Percentiles rank a stretch among this genome's conserved stretches.
These are phyloP conservation scores for Stegostoma tigrinum DNA, from an alignment of 2,113 vertebrate species.

Conservation along the genomic window DNA sequence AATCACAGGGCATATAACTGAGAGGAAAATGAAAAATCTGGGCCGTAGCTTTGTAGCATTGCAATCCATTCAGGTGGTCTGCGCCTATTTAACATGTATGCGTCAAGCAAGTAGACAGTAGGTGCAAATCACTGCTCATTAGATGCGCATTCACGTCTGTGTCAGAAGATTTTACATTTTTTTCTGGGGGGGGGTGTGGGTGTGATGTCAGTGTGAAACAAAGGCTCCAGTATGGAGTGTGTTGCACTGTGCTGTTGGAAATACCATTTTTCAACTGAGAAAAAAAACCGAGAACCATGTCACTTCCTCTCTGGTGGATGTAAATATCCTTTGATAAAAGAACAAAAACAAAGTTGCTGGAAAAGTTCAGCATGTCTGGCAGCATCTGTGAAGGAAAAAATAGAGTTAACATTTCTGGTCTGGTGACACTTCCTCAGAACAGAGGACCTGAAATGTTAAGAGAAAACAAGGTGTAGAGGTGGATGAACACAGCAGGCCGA, in stretches of 20 bases:
- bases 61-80: background rate
- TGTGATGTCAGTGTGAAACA: too few species aligned
- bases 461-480: too few species aligned
- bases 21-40: background rate
- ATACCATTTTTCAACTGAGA: background rate
- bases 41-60: background rate
- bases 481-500: too few species aligned
- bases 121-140: background rate
- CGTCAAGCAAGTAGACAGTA: background rate
- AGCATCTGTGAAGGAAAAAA: too few species aligned
- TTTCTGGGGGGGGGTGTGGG: too few species aligned
- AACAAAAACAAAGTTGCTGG: too few species aligned
- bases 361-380: too few species aligned
- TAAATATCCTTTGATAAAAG: background rate
- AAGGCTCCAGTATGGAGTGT: background rate
- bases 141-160: background rate
- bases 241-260: background rate
- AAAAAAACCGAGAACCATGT: background rate
- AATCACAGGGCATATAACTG: background rate
- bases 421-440: too few species aligned
- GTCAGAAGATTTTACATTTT: background rate
- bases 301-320: background rate
- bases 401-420: too few species aligned
- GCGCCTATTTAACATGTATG: background rate
- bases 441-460: too few species aligned